These are phyloP conservation scores for Orycteropus afer DNA, from an alignment of 2,113 vertebrate genomes.

Conservation along the genomic window DNA sequence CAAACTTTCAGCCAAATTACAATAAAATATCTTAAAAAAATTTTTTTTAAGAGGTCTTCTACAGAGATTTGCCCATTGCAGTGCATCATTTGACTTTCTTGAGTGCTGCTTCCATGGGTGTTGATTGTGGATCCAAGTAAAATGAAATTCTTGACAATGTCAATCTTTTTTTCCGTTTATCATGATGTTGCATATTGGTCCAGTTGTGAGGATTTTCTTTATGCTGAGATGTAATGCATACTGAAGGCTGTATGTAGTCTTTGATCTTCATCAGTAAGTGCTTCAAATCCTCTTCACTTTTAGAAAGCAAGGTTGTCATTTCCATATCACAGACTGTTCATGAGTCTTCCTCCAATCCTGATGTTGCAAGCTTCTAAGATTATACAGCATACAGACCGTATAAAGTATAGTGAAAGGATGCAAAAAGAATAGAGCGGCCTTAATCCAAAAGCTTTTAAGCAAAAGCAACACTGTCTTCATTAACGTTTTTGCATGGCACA, in stretches of 20 bases:
- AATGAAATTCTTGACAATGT: too few species aligned
- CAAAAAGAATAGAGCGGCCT: not conserved
- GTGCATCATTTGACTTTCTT: too few species aligned
- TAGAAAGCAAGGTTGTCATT: not conserved
- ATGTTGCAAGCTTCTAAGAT: not conserved
- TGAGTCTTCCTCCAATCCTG: not conserved
- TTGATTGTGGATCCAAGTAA: too few species aligned
- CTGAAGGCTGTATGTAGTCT: not conserved
- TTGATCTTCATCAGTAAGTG: not conserved
- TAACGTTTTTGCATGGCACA: not conserved
- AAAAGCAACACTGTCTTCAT: not conserved
- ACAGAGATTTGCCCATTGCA: too few species aligned
- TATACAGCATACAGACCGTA: not conserved
- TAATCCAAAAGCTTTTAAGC: not conserved
- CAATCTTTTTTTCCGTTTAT: not conserved
- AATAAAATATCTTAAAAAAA: too few species aligned
- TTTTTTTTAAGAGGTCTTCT: too few species aligned
- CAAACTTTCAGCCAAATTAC: too few species aligned
- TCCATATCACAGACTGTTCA: not conserved
- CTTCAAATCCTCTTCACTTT: not conserved
- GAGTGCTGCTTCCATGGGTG: not conserved
- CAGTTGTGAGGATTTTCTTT: not conserved
- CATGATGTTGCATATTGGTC: not conserved
- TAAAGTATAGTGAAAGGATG: not conserved
- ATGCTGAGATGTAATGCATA: not conserved